phyloP scores from a whole-genome alignment of 2,888 invertebrate species.

The Charanyca ferruginea region DNA sequence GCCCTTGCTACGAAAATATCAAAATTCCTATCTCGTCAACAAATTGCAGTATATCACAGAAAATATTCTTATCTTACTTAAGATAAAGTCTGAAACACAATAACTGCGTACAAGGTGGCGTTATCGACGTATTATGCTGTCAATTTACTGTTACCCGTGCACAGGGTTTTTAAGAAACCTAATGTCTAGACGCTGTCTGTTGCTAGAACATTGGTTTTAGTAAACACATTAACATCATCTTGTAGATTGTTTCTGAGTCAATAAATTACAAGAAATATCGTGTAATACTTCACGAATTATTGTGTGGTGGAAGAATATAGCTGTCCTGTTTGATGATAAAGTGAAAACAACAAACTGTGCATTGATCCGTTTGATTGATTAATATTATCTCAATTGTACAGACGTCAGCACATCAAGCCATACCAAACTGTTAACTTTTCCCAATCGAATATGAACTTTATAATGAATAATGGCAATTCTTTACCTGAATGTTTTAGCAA shows the following conservation, averaged over 20 bases:
- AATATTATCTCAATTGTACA: too few relatives aligned
- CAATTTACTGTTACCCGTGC: conserved; percentile 43
- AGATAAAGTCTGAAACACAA: conserved; percentile 24
- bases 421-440: too few relatives aligned
- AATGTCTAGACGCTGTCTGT: conserved; percentile 48
- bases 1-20: not conserved
- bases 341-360: not conserved
- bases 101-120: not conserved
- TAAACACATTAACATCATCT: conserved; percentile 19
- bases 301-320: too few relatives aligned
- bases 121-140: conserved; percentile 41
- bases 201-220: not conserved
- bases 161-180: conserved; percentile 32
- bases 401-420: too few relatives aligned
- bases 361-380: not conserved
- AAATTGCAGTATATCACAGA: not conserved
- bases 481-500: too few relatives aligned
- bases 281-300: too few relatives aligned
- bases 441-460: too few relatives aligned
- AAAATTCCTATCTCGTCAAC: not conserved
- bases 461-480: too few relatives aligned
- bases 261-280: not conserved
- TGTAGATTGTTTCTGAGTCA: conserved; percentile 3
- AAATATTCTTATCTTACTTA: conserved; percentile 13
- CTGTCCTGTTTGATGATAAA: not conserved